Evolutionary conservation across 2,888 invertebrate genomes (phyloP).

Genomic region (Hyposoter dolosus): DNA sequence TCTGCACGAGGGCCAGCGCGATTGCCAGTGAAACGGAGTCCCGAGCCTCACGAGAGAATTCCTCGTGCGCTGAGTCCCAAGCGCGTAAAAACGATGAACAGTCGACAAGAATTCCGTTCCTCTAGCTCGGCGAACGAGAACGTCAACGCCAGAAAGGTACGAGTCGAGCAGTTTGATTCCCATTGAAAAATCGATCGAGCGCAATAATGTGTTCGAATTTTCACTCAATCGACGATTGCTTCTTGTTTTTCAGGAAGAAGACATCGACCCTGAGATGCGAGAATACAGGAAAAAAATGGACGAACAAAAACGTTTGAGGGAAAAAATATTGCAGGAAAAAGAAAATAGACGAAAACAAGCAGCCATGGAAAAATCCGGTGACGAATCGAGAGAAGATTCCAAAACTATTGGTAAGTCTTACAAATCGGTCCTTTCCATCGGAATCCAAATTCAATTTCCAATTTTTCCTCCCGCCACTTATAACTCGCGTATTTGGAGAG

Average conservation of each 20-base stretch:
- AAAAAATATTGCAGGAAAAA: constrained; percentile 84
- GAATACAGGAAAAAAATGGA: constrained; percentile 85
- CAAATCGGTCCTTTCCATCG: too few species aligned
- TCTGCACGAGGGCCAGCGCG: constrained; percentile 65
- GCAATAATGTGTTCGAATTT: too few species aligned
- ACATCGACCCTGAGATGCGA: constrained; percentile 83
- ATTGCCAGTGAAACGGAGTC: constrained; percentile 74
- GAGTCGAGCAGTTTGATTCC: background rate
- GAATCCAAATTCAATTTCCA: background rate
- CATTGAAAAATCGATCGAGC: background rate
- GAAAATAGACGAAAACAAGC: constrained; percentile 84
- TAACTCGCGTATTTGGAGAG: too few species aligned
- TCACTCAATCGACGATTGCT: background rate
- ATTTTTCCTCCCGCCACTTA: background rate
- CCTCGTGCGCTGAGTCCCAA: constrained; percentile 78
- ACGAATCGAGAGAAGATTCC: constrained; percentile 73
- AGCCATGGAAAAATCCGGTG: constrained; percentile 81
- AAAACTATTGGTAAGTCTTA: constrained; percentile 70
- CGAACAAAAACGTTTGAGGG: constrained; percentile 85
- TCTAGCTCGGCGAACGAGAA: constrained; percentile 73
- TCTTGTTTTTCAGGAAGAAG: constrained; percentile 75
- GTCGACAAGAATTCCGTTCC: constrained; percentile 79
- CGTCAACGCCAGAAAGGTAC: constrained; percentile 75
- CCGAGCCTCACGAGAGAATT: constrained; percentile 71
- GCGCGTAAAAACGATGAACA: constrained; percentile 72